Base-by-base conservation (phyloP, 1,140 invertebrate species). In the Saccostrea cuccullata region DNA sequence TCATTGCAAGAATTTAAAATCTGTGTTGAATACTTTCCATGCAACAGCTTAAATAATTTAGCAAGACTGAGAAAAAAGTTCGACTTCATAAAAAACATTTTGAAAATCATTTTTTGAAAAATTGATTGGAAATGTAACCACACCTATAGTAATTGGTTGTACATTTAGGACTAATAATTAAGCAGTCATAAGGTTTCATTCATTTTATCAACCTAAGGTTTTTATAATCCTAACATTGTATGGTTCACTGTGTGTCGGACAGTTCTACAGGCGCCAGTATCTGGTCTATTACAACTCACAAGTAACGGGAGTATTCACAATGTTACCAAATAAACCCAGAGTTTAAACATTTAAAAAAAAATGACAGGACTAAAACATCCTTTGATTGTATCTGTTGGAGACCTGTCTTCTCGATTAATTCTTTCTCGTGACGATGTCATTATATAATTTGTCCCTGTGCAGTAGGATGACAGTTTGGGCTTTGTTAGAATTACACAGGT, bases 401-500 rank as follows among this genome's bases (percentile, higher is more conserved):
- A 73, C 13, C 12, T 73, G 67, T 23, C 67, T 30, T 73, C 67
- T 30, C 26, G 26, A 23, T 73, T 23, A 73, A 73, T 73, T 26
- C n/a, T 30, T 73, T 30, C 3, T 20, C 67, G 26, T 23, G 67
- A 73, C 67, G n/a, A 30, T 73, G 67, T 73, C 67, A 73, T 73
- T 73, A 73, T 73, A 23, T 73, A 73, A 73, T 73, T 73, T 73
- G 67, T 73, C 67, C 23, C 67, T 26, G 12, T 30, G 23, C 23
- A 30, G 23, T 26, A 73, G 67, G 58, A 73, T 73, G 67, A 73
- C 67, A 73, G 26, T 12, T 30, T 8, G n/a, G 8, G 23, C 26
- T 73, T 73, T 73, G 67, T 73, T 73, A 73, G 23, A 23, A 23
- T 23, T 73, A 23, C 13, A 73, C 67, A 73, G 67, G 67, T 73